Percentiles rank a stretch among this genome's conserved stretches.
These are phyloP conservation scores for Galerucella pusilla DNA, from an alignment of 2,888 invertebrate genomes.

Conservation along the genomic window DNA sequence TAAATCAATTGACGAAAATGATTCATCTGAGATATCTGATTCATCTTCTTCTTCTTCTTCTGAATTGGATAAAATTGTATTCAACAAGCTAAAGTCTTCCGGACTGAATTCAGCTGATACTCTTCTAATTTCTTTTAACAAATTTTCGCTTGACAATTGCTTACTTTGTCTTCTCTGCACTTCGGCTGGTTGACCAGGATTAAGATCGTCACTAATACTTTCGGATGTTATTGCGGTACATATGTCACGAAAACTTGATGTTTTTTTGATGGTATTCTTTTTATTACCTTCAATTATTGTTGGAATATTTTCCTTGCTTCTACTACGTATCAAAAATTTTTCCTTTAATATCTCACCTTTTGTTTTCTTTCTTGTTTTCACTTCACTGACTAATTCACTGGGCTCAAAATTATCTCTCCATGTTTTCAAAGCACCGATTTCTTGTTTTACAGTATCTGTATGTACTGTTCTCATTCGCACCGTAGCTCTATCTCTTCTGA, in stretches of 20 bases:
- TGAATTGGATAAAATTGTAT: conserved; percentile 47
- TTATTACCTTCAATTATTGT: conserved; percentile 55
- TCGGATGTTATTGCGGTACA: conserved; percentile 69
- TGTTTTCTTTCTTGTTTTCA: conserved; percentile 64
- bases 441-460: conserved; percentile 55
- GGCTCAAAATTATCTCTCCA: conserved; percentile 75
- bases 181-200: conserved; percentile 66
- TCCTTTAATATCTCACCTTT: conserved; percentile 79
- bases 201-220: conserved; percentile 67
- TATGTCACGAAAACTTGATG: conserved; percentile 69
- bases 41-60: conserved; percentile 4
- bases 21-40: conserved; percentile 10
- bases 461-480: conserved; percentile 78
- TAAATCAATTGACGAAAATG: neutral
- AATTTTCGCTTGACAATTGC: conserved; percentile 57
- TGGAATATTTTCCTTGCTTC: conserved; percentile 66
- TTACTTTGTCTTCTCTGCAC: conserved; percentile 63
- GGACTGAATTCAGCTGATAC: conserved; percentile 71
- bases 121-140: conserved; percentile 64
- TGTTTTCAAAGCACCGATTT: conserved; percentile 56
- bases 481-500: conserved; percentile 79
- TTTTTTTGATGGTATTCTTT: conserved; percentile 50
- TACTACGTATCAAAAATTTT: conserved; percentile 77
- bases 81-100: conserved; percentile 68
- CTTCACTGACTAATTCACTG: conserved; percentile 66